A percentile compares a stretch with the other conserved stretches of the same genome.
These are phyloP conservation scores for Pandemis cinnamomeana DNA, from an alignment of 2,888 invertebrate species.

Conservation along the genomic window DNA sequence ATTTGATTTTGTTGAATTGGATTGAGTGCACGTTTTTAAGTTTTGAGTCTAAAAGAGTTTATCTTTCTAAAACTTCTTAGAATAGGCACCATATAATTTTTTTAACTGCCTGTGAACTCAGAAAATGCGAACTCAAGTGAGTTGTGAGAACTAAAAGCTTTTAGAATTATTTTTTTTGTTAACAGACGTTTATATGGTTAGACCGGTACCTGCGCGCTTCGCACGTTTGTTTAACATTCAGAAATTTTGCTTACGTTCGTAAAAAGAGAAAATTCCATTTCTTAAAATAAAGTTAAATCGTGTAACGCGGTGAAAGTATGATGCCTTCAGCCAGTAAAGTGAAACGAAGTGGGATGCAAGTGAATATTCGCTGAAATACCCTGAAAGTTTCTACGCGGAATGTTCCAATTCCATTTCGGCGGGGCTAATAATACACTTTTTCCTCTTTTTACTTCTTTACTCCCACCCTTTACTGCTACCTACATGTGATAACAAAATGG, in stretches of 20 bases:
- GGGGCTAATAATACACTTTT: conserved; percentile 84
- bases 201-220: neutral
- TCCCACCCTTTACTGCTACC: conserved; percentile 84
- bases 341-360: conserved; percentile 77
- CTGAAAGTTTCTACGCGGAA: conserved; percentile 67
- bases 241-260: conserved; percentile 20
- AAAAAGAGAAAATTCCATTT: conserved; percentile 63
- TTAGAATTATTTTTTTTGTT: neutral
- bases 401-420: conserved; percentile 85
- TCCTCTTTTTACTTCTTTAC: conserved; percentile 83
- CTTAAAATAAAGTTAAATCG: conserved; percentile 73
- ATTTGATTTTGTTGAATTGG: conserved; percentile 16
- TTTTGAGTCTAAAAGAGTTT: conserved; percentile 18
- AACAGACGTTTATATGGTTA: neutral
- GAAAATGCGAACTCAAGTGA: neutral
- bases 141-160: neutral
- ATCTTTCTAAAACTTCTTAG: conserved; percentile 1
- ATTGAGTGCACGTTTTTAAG: conserved; percentile 2
- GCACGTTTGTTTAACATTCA: neutral
- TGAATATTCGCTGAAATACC: conserved; percentile 75
- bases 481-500: conserved; percentile 61
- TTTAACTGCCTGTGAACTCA: conserved; percentile 14
- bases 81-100: neutral
- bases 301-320: conserved; percentile 76
- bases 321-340: conserved; percentile 77